Percentiles rank a stretch among this genome's conserved stretches.
Evolutionary conservation across 2,888 invertebrate species (phyloP).

Genomic region (Agrilus biguttatus): DNA sequence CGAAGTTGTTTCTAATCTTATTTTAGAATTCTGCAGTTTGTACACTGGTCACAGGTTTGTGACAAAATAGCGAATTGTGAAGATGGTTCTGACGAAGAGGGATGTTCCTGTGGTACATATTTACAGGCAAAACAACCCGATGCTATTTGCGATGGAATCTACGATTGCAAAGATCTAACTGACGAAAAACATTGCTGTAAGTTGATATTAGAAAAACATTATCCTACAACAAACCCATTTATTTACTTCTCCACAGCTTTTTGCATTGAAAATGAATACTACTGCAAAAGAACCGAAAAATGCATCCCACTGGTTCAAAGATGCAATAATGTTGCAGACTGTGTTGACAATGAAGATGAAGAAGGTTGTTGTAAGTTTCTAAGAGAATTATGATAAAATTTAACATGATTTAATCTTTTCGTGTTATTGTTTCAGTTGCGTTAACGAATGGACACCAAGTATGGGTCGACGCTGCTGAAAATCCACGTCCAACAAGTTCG

Average conservation of each 20-base stretch:
- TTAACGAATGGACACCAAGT: conserved; percentile 50
- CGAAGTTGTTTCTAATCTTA: conserved; percentile 4
- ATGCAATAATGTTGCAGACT: conserved; percentile 53
- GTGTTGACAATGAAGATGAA: conserved; percentile 62
- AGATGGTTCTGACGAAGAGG: conserved; percentile 65
- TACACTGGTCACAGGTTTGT: conserved; percentile 46
- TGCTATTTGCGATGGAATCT: conserved; percentile 58
- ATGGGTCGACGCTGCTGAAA: conserved; percentile 41
- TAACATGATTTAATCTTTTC: neutral
- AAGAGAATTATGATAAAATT: neutral
- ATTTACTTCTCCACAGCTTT: conserved; percentile 29
- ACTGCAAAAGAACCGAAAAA: conserved; percentile 46
- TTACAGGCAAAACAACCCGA: conserved; percentile 36
- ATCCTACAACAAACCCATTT: neutral
- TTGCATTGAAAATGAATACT: conserved; percentile 43
- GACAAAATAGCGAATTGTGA: conserved; percentile 61
- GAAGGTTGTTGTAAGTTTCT: conserved; percentile 54
- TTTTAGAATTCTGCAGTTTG: conserved; percentile 49
- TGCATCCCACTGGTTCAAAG: conserved; percentile 46
- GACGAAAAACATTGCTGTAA: conserved; percentile 65
- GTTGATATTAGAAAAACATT: conserved; percentile 10
- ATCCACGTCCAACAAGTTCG: conserved; percentile 41
- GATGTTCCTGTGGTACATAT: conserved; percentile 60
- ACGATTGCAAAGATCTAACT: conserved; percentile 58
- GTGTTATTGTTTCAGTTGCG: conserved; percentile 38